phyloP scores from a whole-genome alignment of 2,888 invertebrate genomes.

The Tinea pellionella region DNA sequence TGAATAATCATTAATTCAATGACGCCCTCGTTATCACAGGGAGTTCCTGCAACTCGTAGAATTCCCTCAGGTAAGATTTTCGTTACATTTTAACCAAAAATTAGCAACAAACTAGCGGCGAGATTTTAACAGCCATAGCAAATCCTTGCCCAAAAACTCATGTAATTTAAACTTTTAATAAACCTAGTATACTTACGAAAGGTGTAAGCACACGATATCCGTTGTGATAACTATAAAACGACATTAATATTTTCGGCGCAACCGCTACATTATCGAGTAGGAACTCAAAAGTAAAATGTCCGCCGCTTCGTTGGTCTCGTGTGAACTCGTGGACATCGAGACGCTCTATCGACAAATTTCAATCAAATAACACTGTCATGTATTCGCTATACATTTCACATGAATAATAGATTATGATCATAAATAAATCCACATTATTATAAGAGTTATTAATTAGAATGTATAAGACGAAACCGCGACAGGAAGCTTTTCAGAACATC shows the following conservation, averaged over 20 bases:
- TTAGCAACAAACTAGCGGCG: slow-evolving; percentile 50
- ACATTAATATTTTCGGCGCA: slow-evolving; percentile 67
- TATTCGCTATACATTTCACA: slow-evolving; percentile 27
- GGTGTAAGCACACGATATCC: slow-evolving; percentile 65
- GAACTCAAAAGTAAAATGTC: slow-evolving; percentile 68
- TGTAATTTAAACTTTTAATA: background rate
- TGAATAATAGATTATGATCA: background rate
- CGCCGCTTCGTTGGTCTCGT: slow-evolving; percentile 70
- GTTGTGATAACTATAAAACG: slow-evolving; percentile 64
- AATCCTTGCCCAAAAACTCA: background rate
- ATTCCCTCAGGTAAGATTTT: slow-evolving; percentile 34
- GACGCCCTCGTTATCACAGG: background rate
- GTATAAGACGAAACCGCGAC: slow-evolving; percentile 52
- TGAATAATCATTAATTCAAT: background rate
- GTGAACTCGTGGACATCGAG: slow-evolving; percentile 69
- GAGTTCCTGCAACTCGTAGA: background rate
- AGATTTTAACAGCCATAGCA: background rate
- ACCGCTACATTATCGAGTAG: slow-evolving; percentile 69
- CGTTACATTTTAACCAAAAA: slow-evolving; percentile 52
- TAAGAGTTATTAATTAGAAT: background rate
- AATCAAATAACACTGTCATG: slow-evolving; percentile 32
- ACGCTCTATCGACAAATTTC: slow-evolving; percentile 53
- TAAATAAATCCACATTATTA: slow-evolving; percentile 41
- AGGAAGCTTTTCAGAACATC: slow-evolving; percentile 69
- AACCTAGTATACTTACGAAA: slow-evolving; percentile 58